phyloP scores from a whole-genome alignment of 2,888 invertebrate genomes.

The Clepsis dumicolana region DNA sequence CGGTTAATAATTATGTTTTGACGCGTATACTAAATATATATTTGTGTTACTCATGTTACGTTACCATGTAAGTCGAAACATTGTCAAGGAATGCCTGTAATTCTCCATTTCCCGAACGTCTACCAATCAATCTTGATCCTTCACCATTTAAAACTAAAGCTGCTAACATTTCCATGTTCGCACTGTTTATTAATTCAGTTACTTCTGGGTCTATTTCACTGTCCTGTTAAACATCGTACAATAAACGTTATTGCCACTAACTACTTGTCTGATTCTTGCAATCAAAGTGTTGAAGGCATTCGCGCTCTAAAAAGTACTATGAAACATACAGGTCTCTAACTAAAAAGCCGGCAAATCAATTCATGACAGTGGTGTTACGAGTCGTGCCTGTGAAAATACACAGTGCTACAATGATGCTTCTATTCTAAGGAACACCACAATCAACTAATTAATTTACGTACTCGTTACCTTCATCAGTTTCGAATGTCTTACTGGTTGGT shows the following conservation, averaged over 20 bases:
- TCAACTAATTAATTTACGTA: conserved; percentile 70
- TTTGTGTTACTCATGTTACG: conserved; percentile 39
- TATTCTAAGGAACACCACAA: conserved; percentile 82
- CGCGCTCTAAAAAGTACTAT: conserved; percentile 61
- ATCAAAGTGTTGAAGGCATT: conserved; percentile 56
- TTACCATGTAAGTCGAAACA: conserved; percentile 95
- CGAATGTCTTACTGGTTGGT: conserved; percentile 65
- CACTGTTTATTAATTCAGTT: conserved; percentile 88
- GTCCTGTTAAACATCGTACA: conserved; percentile 64
- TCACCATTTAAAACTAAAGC: conserved; percentile 95
- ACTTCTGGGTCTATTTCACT: conserved; percentile 88
- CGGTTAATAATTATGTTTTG: conserved; percentile 1
- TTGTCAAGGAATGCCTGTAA: conserved; percentile 95
- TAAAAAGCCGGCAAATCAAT: conserved; percentile 84
- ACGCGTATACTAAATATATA: not conserved
- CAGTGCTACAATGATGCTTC: conserved; percentile 79
- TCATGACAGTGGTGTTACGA: conserved; percentile 75
- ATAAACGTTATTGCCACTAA: conserved; percentile 27
- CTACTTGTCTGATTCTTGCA: conserved; percentile 17
- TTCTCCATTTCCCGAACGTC: conserved; percentile 90
- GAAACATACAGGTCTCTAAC: conserved; percentile 61
- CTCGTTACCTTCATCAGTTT: conserved; percentile 73
- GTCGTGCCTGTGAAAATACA: conserved; percentile 75
- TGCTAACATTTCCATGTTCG: conserved; percentile 96
- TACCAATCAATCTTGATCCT: conserved; percentile 91